Conservation (phyloP, 2,113 vertebrate genomes). For the Meriones unguiculatus region DNA sequence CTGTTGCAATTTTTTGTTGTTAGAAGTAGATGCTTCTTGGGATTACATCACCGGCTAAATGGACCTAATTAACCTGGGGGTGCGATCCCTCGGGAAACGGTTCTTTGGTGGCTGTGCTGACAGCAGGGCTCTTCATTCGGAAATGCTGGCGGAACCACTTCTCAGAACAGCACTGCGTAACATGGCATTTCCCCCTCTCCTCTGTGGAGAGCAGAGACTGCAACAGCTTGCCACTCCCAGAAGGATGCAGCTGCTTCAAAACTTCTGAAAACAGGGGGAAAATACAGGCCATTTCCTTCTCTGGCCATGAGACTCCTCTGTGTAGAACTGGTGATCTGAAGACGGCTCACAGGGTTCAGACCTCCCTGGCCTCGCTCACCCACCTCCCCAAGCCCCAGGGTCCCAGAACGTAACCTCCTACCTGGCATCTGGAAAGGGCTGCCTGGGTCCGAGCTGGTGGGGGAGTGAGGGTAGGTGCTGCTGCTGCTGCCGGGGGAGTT, state of each 20-base stretch:
- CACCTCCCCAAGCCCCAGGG: accelerated
- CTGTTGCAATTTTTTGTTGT: constrained; percentile 52
- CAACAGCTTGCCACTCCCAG: constrained; percentile 27
- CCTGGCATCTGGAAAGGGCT: constrained; percentile 99
- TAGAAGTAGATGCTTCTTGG: constrained; percentile 74
- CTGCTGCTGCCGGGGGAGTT: constrained; percentile 96
- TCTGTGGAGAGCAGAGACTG: constrained; percentile 54
- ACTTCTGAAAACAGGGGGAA: constrained; percentile 11
- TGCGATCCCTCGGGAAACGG: constrained; percentile 63
- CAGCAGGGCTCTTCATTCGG: constrained; percentile 20
- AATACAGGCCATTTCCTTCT: background rate
- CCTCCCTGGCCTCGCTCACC: background rate
- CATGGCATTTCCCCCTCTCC: background rate
- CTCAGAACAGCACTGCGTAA: constrained; percentile 6
- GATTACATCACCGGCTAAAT: constrained; percentile 64
- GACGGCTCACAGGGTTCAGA: no score
- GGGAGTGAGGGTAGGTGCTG: constrained; percentile 96
- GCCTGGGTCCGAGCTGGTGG: constrained; percentile 96
- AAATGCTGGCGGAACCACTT: background rate
- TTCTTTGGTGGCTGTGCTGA: constrained; percentile 60
- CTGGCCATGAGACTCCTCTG: background rate
- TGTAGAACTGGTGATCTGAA: background rate
- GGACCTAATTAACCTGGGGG: constrained; percentile 71
- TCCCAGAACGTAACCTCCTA: constrained; percentile 68
- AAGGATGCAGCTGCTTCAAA: constrained; percentile 65